These are phyloP conservation scores for Tauraco erythrolophus DNA, from an alignment of 2,113 vertebrate genomes.

Conservation along the genomic window DNA sequence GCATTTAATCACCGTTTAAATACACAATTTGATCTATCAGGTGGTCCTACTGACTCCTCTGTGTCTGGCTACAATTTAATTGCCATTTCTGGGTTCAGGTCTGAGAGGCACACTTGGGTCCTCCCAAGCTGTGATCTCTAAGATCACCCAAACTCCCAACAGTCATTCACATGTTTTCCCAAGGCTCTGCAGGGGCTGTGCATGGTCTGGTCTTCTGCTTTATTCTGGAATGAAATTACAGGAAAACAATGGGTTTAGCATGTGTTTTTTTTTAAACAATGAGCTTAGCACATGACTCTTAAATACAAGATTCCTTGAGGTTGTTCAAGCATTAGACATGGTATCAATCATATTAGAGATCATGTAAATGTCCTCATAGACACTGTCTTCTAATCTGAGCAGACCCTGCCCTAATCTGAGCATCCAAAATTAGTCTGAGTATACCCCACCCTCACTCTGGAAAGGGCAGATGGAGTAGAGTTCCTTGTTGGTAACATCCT, in stretches of 20 bases:
- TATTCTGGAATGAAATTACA: not conserved
- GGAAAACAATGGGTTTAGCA: not conserved
- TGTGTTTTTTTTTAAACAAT: not conserved
- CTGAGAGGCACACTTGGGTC: not conserved
- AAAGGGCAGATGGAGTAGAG: not conserved
- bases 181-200: not conserved
- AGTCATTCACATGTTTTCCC: not conserved
- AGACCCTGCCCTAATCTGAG: not conserved
- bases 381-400: not conserved
- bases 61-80: constrained; percentile 14
- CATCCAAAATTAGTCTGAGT: not conserved
- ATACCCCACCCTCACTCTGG: not conserved
- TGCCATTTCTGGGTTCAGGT: not conserved
- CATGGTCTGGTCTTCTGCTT: not conserved
- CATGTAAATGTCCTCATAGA: not conserved
- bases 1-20: not conserved
- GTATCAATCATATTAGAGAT: not conserved
- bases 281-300: not conserved
- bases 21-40: not conserved
- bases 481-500: not conserved
- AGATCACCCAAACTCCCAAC: not conserved
- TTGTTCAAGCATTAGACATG: not conserved
- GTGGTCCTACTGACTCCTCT: not conserved
- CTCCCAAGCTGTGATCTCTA: not conserved
- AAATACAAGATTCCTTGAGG: not conserved